Evolutionary conservation across 2,888 invertebrate genomes (phyloP), one percentile per base, ranked within the genome.

Genomic region (Drosophila cognata): DNA sequence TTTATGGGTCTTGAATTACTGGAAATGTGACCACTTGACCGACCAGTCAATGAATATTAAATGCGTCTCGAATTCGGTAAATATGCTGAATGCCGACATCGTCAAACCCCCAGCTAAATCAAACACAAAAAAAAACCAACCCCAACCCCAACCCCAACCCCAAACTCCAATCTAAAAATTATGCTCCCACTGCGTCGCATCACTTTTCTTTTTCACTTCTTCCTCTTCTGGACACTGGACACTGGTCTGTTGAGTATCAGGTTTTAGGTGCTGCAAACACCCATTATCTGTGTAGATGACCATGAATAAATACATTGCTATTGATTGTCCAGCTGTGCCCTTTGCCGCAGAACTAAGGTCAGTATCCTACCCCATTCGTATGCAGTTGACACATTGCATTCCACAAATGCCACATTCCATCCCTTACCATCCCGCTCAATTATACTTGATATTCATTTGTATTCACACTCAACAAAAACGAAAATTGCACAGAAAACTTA

Each of bases 31-130:
- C 79, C 72, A 82, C 87, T 82, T 28, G 28, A 46, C 25, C 46
- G 82, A 82, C 76, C 80, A 78, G 75, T 82, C 82, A 77, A 88
- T 88, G 75, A 88, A 88, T 86, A 82, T 82, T 74, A 81, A 66
- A 86, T 88, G 67, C 53, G 35, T 62, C 50, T 64, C 63, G 58
- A 53, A 52, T 75, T 43, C 21, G 52, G 28, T 62, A 81, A 79
- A 70, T 77, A 71, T 64, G 62, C 43, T 53, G 55, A 63, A 46
- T 66, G 55, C 62, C 57, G n/a, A 10, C 46, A 33, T 29, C 41
- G 21, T 16, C 69, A 46, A 56, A 41, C 36, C 50, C 21, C 35
- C 41, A 16, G 7, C 28, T 4, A 56, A 36, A 25, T 4, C 36
- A 28, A 25, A 46, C 62, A n/a, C 55, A 13, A 8, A 48, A 21